Percentiles rank a stretch among this genome's conserved stretches.
Conservation (phyloP, 37 sponge, comb jelly and placozoan genomes). For the Diacarnus erythraeanus region DNA sequence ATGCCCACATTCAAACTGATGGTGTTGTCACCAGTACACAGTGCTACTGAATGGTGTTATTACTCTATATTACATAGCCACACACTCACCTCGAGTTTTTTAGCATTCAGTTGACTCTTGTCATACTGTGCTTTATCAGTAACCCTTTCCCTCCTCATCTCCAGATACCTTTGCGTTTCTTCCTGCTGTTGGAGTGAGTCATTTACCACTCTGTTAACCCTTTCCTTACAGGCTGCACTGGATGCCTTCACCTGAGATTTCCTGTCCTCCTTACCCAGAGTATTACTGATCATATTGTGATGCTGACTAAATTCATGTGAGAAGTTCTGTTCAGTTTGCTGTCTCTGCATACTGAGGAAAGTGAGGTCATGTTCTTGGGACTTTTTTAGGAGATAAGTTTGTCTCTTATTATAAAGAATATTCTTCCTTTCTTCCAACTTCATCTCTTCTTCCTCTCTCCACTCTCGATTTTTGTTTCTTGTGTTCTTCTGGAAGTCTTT, state of each 20-base stretch:
- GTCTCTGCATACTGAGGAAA: not conserved
- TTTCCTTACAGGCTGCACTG: not conserved
- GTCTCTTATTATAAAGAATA: not conserved
- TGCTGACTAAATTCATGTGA: conserved; percentile 35
- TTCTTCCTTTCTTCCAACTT: conserved; percentile 1
- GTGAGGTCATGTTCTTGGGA: not conserved
- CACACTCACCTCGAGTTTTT: conserved; percentile 32
- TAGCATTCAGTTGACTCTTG: conserved; percentile 35
- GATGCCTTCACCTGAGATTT: not conserved
- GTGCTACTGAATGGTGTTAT: no score
- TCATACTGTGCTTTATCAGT: not conserved
- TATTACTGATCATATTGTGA: conserved; percentile 15
- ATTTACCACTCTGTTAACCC: conserved; percentile 15
- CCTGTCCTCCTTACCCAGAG: conserved; percentile 34
- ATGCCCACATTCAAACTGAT: no score
- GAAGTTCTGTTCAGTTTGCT: conserved; percentile 33
- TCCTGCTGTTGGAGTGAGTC: conserved; percentile 13
- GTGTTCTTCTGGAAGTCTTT: conserved; percentile 23
- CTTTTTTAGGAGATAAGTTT: not conserved
- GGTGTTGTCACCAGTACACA: no score
- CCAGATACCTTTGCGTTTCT: conserved; percentile 27
- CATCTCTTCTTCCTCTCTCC: conserved; percentile 39
- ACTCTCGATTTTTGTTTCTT: conserved; percentile 20
- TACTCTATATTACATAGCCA: no score
- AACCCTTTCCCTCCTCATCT: conserved; percentile 28